Evolutionary conservation across 2,888 invertebrate genomes (phyloP).

Genomic region (Diogma glabrata): DNA sequence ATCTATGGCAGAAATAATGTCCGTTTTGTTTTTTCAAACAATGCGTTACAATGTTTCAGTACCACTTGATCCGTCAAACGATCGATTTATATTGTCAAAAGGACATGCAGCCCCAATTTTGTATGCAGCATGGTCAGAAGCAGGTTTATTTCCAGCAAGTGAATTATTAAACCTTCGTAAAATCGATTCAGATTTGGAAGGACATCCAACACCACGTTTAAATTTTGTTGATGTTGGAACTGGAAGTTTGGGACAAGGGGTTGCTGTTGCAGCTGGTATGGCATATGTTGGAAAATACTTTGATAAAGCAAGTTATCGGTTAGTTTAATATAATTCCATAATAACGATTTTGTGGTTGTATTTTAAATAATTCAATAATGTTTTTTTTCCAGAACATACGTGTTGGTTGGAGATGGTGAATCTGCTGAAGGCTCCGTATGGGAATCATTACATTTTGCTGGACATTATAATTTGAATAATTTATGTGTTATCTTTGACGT

Average conservation of each 20-base stretch:
- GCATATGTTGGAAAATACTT: constrained; percentile 80
- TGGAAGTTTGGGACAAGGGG: constrained; percentile 93
- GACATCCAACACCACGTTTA: constrained; percentile 95
- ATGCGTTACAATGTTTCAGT: constrained; percentile 86
- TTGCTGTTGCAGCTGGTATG: constrained; percentile 95
- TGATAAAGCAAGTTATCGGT: constrained; percentile 75
- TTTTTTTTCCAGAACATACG: constrained; percentile 62
- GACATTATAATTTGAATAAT: constrained; percentile 91
- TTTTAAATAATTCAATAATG: background rate
- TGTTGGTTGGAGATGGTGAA: constrained; percentile 95
- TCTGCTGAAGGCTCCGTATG: constrained; percentile 96
- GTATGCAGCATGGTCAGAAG: constrained; percentile 98
- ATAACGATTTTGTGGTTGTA: background rate
- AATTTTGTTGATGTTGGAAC: constrained; percentile 98
- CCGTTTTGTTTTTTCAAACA: constrained; percentile 95
- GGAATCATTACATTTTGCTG: constrained; percentile 94
- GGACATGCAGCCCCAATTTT: constrained; percentile 98
- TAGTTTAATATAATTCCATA: constrained; percentile 17
- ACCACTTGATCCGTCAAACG: constrained; percentile 80
- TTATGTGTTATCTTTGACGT: constrained; percentile 94
- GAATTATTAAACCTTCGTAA: constrained; percentile 83
- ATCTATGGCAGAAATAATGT: constrained; percentile 96
- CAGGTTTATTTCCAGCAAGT: constrained; percentile 73
- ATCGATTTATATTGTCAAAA: constrained; percentile 94
- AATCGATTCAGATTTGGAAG: constrained; percentile 92